Percentiles rank a stretch among this genome's conserved stretches.
Evolutionary conservation across 2,888 invertebrate species (phyloP).

Genomic region (Drosophila melanosoma): DNA sequence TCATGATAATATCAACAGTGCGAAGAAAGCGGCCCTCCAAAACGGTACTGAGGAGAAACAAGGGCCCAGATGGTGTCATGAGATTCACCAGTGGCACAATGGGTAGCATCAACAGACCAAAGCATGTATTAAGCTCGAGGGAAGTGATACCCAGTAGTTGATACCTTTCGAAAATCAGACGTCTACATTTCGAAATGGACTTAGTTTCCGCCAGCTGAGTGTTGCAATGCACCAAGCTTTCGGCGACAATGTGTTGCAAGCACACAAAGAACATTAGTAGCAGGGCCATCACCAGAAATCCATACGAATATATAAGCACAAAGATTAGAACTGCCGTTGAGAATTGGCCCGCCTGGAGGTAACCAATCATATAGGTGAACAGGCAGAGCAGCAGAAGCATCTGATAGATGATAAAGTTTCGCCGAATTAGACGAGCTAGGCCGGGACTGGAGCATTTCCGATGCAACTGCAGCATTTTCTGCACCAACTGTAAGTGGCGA

Average conservation of each 20-base stretch:
- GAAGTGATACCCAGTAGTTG: slow-evolving; percentile 23
- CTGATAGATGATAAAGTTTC: slow-evolving; percentile 43
- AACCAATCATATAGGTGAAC: slow-evolving; percentile 45
- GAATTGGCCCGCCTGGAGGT: slow-evolving; percentile 1
- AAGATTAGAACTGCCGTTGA: slow-evolving; percentile 11
- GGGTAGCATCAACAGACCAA: slow-evolving; percentile 54
- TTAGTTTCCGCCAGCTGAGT: slow-evolving; percentile 4
- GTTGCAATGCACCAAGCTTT: slow-evolving; percentile 43
- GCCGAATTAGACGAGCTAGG: slow-evolving; percentile 26
- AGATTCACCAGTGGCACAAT: slow-evolving; percentile 50
- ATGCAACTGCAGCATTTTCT: slow-evolving; percentile 44
- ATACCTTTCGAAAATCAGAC: slow-evolving; percentile 30
- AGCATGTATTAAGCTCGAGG: slow-evolving; percentile 51
- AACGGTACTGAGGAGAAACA: slow-evolving; percentile 57
- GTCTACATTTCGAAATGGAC: not conserved
- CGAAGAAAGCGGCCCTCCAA: slow-evolving; percentile 45
- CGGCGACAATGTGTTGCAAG: slow-evolving; percentile 53
- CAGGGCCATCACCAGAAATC: slow-evolving; percentile 45
- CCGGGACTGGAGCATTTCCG: slow-evolving; percentile 15
- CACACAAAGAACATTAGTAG: slow-evolving; percentile 57
- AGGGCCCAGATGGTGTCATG: slow-evolving; percentile 45
- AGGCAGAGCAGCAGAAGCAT: slow-evolving; percentile 27
- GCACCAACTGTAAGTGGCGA: slow-evolving; percentile 45
- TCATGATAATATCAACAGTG: rapidly evolving
- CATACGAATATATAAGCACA: slow-evolving; percentile 43